These are phyloP conservation scores for Hyperoplus immaculatus DNA, from an alignment of 2,797 vertebrate genomes.

Conservation along the genomic window DNA sequence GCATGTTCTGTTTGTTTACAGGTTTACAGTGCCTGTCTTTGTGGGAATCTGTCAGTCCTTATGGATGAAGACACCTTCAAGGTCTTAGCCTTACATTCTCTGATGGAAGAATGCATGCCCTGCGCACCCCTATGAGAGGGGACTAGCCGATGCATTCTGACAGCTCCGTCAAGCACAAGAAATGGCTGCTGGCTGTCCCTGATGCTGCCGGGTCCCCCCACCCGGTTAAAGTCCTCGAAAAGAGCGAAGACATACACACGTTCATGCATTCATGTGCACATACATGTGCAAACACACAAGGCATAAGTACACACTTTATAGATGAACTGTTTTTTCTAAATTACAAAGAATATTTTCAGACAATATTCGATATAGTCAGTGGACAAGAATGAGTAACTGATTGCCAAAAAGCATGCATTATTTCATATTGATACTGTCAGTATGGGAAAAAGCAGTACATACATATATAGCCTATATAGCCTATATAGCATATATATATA, in stretches of 20 bases:
- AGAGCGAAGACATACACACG: not conserved
- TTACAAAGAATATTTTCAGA: not conserved
- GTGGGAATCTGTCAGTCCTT: conserved; percentile 55
- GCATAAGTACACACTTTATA: not conserved
- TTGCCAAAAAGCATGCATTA: conserved; percentile 1
- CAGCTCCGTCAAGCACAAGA: conserved; percentile 84
- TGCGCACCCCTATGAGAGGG: conserved; percentile 34
- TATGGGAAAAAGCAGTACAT: no score
- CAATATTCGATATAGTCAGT: not conserved
- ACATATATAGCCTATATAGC: not conserved
- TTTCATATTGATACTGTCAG: conserved; percentile 9
- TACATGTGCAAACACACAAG: not conserved
- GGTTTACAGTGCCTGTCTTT: conserved; percentile 49
- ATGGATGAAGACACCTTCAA: conserved; percentile 67
- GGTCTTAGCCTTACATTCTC: conserved; percentile 55
- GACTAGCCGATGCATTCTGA: conserved; percentile 81
- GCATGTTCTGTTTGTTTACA: conserved; percentile 71
- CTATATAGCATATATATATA: not conserved
- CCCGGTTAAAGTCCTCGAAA: conserved; percentile 38
- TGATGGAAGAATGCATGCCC: conserved; percentile 66
- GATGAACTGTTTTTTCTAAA: not conserved
- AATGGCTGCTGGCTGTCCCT: conserved; percentile 78
- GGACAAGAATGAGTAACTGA: conserved; percentile 41
- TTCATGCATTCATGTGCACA: not conserved
- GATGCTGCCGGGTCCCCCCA: conserved; percentile 50